Conservation (phyloP, 2,888 invertebrate species). For the Acanthosepion esculentum region DNA sequence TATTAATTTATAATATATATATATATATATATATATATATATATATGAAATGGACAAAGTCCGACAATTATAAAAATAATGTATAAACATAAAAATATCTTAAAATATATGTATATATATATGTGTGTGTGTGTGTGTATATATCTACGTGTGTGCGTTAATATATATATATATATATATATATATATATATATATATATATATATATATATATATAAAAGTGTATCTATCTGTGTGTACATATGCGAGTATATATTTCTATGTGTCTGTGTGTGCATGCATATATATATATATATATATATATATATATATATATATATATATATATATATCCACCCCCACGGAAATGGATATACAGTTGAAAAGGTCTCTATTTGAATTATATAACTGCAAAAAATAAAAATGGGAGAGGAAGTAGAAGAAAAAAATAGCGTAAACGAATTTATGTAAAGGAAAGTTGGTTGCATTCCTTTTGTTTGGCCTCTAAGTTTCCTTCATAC, state of each 20-base stretch:
- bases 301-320: background rate
- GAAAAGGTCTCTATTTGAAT: background rate
- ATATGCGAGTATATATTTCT: background rate
- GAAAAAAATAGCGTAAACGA: background rate
- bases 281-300: constrained; percentile 25
- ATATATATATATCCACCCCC: background rate
- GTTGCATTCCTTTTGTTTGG: background rate
- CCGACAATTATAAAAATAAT: too few relatives aligned
- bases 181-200: background rate
- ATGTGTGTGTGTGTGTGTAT: background rate
- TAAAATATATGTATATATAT: background rate
- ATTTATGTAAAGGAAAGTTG: background rate
- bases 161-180: background rate
- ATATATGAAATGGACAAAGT: too few relatives aligned
- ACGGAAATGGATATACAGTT: background rate
- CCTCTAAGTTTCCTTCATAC: background rate
- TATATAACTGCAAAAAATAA: background rate
- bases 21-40: too few relatives aligned
- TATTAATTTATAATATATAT: too few relatives aligned
- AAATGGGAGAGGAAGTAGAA: background rate
- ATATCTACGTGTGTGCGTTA: background rate
- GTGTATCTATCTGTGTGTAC: background rate
- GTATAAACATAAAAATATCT: too few relatives aligned
- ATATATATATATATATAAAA: background rate
- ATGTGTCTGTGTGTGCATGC: background rate